Conservation (phyloP, 2,113 vertebrate genomes). For the Cottus gobio region DNA sequence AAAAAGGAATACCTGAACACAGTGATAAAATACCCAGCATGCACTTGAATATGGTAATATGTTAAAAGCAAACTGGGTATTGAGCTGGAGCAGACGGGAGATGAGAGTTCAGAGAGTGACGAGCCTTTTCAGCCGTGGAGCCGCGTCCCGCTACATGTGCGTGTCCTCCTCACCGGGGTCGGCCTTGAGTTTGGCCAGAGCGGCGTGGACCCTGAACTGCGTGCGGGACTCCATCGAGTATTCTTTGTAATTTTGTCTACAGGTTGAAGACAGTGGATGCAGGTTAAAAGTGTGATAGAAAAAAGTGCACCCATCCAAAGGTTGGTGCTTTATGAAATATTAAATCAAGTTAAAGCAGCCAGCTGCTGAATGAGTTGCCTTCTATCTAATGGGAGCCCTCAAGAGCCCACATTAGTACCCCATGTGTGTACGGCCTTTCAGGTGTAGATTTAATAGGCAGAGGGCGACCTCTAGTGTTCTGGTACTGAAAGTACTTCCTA, state of each 20-base stretch:
- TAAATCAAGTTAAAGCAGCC: neutral
- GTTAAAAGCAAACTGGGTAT: neutral
- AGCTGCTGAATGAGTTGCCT: neutral
- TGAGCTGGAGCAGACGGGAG: neutral
- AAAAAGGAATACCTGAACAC: neutral
- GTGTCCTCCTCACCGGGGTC: constrained; percentile 77
- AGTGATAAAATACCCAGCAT: neutral
- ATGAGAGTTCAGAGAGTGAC: no score
- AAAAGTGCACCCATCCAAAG: neutral
- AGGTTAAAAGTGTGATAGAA: neutral
- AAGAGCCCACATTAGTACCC: neutral
- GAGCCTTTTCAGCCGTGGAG: neutral
- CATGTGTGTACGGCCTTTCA: neutral
- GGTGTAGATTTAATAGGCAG: neutral
- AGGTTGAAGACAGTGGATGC: neutral
- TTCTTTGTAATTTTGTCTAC: constrained; percentile 86
- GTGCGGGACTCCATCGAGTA: constrained; percentile 90
- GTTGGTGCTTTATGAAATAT: neutral
- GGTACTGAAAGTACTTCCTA: neutral
- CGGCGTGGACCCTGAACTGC: constrained; percentile 86
- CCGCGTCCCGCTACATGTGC: constrained; percentile 46
- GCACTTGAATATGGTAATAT: neutral
- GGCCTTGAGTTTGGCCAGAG: constrained; percentile 85
- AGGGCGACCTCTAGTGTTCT: constrained; percentile 51
- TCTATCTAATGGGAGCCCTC: neutral